Conservation (phyloP, 2,113 vertebrate species). For the Candoia aspera region DNA sequence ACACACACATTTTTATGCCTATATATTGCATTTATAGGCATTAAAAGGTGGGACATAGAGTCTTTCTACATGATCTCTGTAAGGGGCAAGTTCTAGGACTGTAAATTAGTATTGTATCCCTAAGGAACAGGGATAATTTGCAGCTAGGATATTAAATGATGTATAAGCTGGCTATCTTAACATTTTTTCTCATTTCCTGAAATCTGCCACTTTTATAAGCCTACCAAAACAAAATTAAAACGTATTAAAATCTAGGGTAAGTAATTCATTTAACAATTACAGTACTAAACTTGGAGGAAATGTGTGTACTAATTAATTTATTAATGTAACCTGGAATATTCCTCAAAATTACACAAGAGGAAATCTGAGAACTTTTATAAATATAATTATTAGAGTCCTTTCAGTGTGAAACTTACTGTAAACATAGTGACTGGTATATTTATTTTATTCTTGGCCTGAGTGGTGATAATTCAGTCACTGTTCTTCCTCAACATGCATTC, state of each 20-base stretch:
- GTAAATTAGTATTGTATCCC: not conserved
- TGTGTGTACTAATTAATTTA: not conserved
- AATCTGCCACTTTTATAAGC: not conserved
- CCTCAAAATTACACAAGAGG: not conserved
- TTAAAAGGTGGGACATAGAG: not conserved
- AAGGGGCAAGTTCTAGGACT: not conserved
- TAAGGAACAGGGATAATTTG: not conserved
- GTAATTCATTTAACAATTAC: not conserved
- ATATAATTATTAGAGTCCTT: not conserved
- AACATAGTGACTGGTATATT: not conserved
- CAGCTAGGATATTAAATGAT: not conserved
- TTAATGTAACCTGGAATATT: not conserved
- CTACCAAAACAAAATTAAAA: not conserved
- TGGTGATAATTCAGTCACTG: not conserved
- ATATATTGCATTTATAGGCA: no score
- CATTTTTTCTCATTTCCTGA: not conserved
- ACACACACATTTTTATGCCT: no score
- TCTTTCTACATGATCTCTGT: not conserved
- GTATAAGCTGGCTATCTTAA: no score
- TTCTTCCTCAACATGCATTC: not conserved
- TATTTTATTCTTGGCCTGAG: constrained; percentile 3
- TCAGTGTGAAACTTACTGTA: not conserved
- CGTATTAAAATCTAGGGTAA: not conserved
- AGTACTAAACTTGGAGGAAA: not conserved
- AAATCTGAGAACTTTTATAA: not conserved